These are phyloP conservation scores for Origma solitaria DNA, from an alignment of 2,113 vertebrate genomes.

Conservation along the genomic window DNA sequence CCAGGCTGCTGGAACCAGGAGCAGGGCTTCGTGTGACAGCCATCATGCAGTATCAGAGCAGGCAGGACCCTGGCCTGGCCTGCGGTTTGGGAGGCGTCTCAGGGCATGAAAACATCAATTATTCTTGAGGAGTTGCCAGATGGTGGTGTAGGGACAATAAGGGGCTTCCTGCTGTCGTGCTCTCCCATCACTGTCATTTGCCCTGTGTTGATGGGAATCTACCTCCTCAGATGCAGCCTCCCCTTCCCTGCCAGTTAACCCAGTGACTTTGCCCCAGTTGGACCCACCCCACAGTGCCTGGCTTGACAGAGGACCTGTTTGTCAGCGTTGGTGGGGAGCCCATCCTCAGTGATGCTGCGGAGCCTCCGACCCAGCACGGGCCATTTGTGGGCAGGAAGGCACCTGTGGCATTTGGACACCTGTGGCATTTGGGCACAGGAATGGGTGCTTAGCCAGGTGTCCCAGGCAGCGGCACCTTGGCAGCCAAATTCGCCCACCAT, in stretches of 20 bases:
- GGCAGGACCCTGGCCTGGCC: not conserved
- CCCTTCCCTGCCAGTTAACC: not conserved
- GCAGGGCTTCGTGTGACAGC: not conserved
- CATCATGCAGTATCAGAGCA: not conserved
- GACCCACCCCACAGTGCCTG: not conserved
- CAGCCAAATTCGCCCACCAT: not conserved
- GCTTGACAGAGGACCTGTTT: not conserved
- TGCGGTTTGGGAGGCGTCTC: not conserved
- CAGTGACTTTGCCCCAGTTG: not conserved
- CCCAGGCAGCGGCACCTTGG: not conserved
- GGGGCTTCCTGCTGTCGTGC: fast-evolving
- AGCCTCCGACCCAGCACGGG: not conserved
- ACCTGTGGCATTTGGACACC: not conserved
- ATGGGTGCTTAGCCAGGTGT: not conserved
- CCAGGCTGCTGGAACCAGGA: conserved; percentile 26
- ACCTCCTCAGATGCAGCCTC: not conserved
- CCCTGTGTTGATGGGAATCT: not conserved
- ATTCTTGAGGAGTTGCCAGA: not conserved
- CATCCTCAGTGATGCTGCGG: not conserved
- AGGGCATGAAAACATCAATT: not conserved
- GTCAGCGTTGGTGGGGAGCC: not conserved
- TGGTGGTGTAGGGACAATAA: not conserved
- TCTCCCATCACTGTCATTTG: not conserved
- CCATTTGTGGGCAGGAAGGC: not conserved
- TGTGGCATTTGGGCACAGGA: not conserved